Conservation (phyloP, 2,797 vertebrate genomes). For the Chrosomus eos region DNA sequence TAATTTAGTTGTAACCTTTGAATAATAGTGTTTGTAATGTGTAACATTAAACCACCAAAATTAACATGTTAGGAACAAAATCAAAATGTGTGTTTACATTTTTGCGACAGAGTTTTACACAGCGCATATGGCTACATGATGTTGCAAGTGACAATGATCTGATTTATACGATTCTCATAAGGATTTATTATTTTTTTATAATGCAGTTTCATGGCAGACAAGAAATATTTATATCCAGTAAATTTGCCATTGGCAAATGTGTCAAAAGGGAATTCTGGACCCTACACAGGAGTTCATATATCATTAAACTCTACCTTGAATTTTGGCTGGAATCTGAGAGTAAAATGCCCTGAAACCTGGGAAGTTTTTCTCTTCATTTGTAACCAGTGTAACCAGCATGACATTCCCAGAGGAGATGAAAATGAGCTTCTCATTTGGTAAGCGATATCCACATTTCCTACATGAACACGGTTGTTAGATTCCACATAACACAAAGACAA, state of each 20-base stretch:
- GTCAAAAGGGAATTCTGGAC: background rate
- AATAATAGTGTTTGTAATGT: background rate
- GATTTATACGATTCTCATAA: background rate
- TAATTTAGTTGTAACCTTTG: background rate
- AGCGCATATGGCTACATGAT: background rate
- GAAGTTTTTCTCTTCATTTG: constrained; percentile 81
- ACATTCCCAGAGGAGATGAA: constrained; percentile 92
- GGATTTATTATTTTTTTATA: background rate
- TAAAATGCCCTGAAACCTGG: constrained; percentile 88
- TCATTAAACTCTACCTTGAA: constrained; percentile 67
- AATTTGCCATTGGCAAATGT: background rate
- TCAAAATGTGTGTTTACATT: background rate
- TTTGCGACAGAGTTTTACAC: too few relatives aligned
- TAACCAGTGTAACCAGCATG: constrained; percentile 85
- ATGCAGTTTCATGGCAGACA: background rate
- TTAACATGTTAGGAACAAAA: background rate
- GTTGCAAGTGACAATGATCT: background rate
- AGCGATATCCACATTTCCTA: constrained; percentile 86
- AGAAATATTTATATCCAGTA: background rate
- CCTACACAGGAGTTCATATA: background rate
- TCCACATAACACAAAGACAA: background rate
- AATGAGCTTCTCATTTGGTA: constrained; percentile 82
- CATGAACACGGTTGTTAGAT: constrained; percentile 30
- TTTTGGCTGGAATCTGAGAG: constrained; percentile 80
- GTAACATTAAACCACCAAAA: background rate